These are phyloP conservation scores for Lates calcarifer DNA, from an alignment of 2,113 vertebrate species.

Conservation along the genomic window DNA sequence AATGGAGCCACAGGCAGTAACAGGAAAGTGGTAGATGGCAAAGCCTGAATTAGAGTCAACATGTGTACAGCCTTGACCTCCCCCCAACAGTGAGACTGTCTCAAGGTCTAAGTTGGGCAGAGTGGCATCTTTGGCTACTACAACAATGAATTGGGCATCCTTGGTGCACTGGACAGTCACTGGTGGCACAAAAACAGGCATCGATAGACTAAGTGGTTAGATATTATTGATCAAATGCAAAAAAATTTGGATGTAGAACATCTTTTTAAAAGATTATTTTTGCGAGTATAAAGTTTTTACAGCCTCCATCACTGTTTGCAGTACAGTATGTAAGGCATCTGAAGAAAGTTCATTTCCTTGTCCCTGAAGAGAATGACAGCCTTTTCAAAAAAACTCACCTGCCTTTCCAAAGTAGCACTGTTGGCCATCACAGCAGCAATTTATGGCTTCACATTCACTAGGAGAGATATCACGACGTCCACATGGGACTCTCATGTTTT, in stretches of 20 bases:
- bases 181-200: constrained; percentile 44
- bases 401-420: constrained; percentile 74
- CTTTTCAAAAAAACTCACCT: constrained; percentile 61
- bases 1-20: constrained; percentile 73
- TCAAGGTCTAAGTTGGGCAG: constrained; percentile 67
- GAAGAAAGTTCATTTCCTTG: not conserved
- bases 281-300: not conserved
- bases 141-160: constrained; percentile 78
- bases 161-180: constrained; percentile 82
- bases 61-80: constrained; percentile 50
- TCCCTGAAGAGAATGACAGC: not conserved
- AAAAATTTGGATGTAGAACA: not conserved
- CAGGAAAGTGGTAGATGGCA: constrained; percentile 78
- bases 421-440: constrained; percentile 70
- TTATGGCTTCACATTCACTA: constrained; percentile 44
- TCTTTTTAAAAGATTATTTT: not conserved
- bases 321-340: not conserved
- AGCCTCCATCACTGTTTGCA: not conserved
- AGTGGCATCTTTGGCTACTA: constrained; percentile 74
- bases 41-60: constrained; percentile 72
- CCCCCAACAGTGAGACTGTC: constrained; percentile 49
- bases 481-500: constrained; percentile 56
- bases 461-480: constrained; percentile 36
- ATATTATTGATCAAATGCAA: constrained; percentile 7
- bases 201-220: not conserved